These are phyloP conservation scores for Cantharis rufa DNA, from an alignment of 2,888 invertebrate species.

Conservation along the genomic window DNA sequence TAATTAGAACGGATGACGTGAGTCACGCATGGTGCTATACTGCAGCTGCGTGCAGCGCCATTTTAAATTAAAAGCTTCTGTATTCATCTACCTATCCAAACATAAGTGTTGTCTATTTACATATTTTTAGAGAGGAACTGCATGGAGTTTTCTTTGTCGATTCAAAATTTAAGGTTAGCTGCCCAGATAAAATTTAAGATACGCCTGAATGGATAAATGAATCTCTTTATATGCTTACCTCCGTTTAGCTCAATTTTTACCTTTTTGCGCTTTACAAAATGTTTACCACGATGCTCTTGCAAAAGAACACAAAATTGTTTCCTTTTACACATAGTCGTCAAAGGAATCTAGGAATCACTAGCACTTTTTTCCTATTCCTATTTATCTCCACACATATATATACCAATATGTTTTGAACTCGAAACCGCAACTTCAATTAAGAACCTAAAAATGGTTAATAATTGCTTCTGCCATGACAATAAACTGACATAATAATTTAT, in stretches of 20 bases:
- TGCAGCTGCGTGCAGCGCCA: background rate
- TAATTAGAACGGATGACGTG: constrained; percentile 22
- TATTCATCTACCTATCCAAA: background rate
- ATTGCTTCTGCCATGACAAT: background rate
- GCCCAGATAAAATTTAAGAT: constrained; percentile 26
- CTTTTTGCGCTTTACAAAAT: background rate
- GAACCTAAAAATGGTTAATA: background rate
- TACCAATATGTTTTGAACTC: background rate
- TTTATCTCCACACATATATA: background rate
- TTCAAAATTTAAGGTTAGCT: constrained; percentile 22
- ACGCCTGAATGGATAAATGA: constrained; percentile 27
- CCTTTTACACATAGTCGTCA: background rate
- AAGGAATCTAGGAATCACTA: background rate
- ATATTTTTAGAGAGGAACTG: constrained; percentile 16
- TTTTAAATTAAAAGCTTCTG: background rate
- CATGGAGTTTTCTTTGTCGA: constrained; percentile 27
- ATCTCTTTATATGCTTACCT: constrained; percentile 23
- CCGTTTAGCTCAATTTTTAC: constrained; percentile 17
- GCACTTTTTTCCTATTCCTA: background rate
- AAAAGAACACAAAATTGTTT: background rate
- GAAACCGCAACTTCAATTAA: background rate
- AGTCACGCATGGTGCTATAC: constrained; percentile 15
- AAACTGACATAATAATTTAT: background rate
- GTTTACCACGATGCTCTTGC: background rate
- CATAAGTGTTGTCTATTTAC: background rate